phyloP scores from a whole-genome alignment of 1,140 invertebrate genomes.

The Linepithema humile region DNA sequence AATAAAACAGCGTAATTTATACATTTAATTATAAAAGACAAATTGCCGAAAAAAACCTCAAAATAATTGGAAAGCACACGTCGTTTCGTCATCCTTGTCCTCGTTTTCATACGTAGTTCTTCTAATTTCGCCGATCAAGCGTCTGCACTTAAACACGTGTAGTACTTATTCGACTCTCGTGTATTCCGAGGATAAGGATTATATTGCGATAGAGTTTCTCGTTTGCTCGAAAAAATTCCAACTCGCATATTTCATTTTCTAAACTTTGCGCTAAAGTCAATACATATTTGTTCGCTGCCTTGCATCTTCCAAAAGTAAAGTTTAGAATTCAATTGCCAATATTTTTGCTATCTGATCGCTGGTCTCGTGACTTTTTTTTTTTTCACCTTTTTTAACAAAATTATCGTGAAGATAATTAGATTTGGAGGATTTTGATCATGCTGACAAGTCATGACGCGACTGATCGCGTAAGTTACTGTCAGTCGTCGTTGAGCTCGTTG shows the following conservation, averaged over 20 bases:
- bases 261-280: background rate
- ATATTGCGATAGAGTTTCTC: background rate
- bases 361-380: background rate
- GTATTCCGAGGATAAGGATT: slow-evolving; percentile 7
- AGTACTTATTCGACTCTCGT: background rate
- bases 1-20: too few relatives aligned
- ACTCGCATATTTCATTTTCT: background rate
- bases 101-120: slow-evolving; percentile 6
- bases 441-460: background rate
- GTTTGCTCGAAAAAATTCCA: background rate
- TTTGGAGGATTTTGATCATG: background rate
- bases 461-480: slow-evolving; percentile 36
- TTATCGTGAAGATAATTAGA: slow-evolving; percentile 12
- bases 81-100: slow-evolving; percentile 9
- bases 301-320: too few relatives aligned
- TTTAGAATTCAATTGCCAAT: too few relatives aligned
- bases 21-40: slow-evolving; percentile 10
- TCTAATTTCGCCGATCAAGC: slow-evolving; percentile 44
- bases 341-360: too few relatives aligned
- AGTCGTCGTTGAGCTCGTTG: slow-evolving; percentile 44
- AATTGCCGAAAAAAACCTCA: slow-evolving; percentile 27
- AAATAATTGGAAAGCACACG: slow-evolving; percentile 35
- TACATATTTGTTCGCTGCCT: too few relatives aligned
- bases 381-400: background rate
- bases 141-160: slow-evolving; percentile 47